Conservation (phyloP, 2,797 vertebrate genomes). For the Pantherophis alleghaniensis region DNA sequence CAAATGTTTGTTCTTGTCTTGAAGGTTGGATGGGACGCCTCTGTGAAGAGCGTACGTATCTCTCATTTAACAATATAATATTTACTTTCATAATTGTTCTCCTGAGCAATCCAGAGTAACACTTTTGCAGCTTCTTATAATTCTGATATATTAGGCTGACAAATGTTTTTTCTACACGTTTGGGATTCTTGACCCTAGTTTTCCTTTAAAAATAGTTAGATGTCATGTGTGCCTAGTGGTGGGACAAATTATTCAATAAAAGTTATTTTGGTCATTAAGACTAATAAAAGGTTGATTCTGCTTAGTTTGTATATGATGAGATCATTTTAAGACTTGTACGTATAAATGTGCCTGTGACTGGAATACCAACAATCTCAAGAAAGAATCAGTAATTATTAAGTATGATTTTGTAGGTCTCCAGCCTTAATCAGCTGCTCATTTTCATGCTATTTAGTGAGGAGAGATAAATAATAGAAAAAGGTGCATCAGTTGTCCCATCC, state of each 20-base stretch:
- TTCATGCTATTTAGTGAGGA: neutral
- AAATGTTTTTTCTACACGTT: neutral
- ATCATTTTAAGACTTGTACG: neutral
- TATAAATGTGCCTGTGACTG: neutral
- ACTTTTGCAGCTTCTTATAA: neutral
- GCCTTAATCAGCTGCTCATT: neutral
- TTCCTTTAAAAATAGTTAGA: neutral
- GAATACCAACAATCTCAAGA: neutral
- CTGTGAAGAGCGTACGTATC: constrained; percentile 92
- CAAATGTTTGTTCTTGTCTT: constrained; percentile 89
- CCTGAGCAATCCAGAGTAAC: neutral
- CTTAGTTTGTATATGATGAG: neutral
- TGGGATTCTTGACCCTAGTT: neutral
- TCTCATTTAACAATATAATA: neutral
- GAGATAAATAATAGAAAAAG: neutral
- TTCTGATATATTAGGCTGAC: neutral
- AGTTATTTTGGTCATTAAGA: neutral
- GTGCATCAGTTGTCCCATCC: no score
- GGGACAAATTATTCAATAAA: neutral
- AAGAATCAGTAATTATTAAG: neutral
- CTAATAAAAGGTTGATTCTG: neutral
- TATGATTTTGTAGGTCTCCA: neutral
- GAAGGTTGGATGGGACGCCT: constrained; percentile 97
- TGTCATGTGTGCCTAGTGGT: neutral
- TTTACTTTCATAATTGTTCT: neutral